These are phyloP conservation scores for Psophia crepitans DNA, from an alignment of 2,113 vertebrate species.

Conservation along the genomic window DNA sequence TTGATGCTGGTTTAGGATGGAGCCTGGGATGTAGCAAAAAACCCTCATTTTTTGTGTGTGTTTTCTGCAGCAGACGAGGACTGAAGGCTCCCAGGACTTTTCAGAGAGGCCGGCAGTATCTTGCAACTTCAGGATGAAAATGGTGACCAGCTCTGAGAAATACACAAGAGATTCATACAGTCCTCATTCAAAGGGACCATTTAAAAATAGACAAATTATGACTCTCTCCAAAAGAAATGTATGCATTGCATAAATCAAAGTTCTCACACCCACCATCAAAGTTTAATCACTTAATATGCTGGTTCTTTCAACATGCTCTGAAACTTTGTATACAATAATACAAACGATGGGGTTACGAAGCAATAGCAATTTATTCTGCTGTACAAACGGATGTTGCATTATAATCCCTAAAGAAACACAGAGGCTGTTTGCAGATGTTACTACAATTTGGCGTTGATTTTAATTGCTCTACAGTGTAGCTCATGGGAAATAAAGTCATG, in stretches of 20 bases:
- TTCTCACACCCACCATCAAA: conserved; percentile 65
- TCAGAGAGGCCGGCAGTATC: neutral
- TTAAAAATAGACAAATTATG: conserved; percentile 59
- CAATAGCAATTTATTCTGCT: conserved; percentile 64
- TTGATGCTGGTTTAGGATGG: accelerated
- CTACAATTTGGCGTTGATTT: conserved; percentile 30
- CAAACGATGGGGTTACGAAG: conserved; percentile 62
- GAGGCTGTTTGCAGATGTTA: conserved; percentile 50
- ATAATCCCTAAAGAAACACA: conserved; percentile 60
- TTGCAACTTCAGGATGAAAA: neutral
- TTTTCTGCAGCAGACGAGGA: neutral
- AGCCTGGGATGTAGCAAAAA: neutral
- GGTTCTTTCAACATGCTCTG: conserved; percentile 59
- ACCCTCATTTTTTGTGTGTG: neutral
- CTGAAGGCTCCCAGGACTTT: neutral
- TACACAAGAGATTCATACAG: neutral
- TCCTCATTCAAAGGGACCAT: neutral
- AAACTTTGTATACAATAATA: conserved; percentile 63
- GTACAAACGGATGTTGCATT: conserved; percentile 64
- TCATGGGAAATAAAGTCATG: conserved; percentile 44
- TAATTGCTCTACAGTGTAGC: conserved; percentile 21
- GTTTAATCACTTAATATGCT: conserved; percentile 65
- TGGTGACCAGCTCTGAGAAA: neutral
- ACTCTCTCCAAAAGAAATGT: conserved; percentile 28
- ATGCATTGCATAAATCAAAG: conserved; percentile 60